phyloP scores from a whole-genome alignment of 2,113 vertebrate species.

The Haemorhous mexicanus region DNA sequence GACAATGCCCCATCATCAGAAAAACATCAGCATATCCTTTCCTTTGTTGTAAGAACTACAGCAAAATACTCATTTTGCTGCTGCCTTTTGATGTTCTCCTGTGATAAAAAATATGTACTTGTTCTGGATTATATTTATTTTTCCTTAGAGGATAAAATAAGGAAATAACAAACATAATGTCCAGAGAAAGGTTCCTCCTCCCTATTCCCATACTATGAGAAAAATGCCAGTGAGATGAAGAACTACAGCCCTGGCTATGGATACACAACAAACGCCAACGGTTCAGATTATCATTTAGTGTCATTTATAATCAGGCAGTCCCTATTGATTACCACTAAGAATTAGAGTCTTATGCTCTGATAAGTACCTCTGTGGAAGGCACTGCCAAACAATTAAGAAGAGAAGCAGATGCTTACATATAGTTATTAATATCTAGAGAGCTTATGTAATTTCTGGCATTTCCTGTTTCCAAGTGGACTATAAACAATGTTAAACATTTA shows the following conservation, averaged over 20 bases:
- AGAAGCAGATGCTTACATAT: not conserved
- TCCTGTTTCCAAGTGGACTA: slow-evolving; percentile 24
- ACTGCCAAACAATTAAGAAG: not conserved
- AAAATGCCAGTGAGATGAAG: not conserved
- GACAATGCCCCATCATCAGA: not conserved
- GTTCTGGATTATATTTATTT: not conserved
- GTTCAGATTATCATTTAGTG: not conserved
- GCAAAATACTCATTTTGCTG: not conserved
- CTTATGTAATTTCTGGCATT: slow-evolving; percentile 30
- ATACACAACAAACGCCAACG: not conserved
- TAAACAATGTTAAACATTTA: slow-evolving; percentile 6
- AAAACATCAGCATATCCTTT: not conserved
- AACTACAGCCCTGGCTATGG: not conserved
- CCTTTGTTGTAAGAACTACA: not conserved
- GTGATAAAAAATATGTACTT: not conserved
- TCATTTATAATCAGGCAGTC: not conserved
- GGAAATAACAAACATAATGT: not conserved
- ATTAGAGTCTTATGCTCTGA: not conserved
- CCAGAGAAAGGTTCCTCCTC: not conserved
- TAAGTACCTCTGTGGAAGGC: not conserved
- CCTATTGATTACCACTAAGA: not conserved
- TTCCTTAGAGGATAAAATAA: not conserved
- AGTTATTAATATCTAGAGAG: not conserved
- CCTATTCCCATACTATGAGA: not conserved
- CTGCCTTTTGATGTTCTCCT: not conserved